phyloP scores from a whole-genome alignment of 2,113 vertebrate species.

The Calidris pygmaea region DNA sequence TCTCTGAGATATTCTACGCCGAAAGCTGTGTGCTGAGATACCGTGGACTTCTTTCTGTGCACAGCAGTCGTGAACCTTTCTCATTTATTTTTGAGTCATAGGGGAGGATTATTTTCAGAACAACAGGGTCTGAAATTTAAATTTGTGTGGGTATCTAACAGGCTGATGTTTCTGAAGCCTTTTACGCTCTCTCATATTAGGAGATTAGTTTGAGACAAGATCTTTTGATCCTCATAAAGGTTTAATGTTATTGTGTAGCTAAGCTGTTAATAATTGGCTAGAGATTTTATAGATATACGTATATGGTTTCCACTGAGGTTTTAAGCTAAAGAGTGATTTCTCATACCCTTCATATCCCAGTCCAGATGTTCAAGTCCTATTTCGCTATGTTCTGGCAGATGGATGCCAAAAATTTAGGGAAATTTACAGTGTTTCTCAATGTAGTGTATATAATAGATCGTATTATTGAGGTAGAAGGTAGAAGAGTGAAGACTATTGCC shows the following conservation, averaged over 20 bases:
- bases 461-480: background rate
- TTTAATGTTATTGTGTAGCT: constrained; percentile 35
- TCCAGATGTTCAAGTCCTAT: constrained; percentile 43
- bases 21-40: background rate
- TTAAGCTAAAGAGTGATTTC: constrained; percentile 25
- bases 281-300: background rate
- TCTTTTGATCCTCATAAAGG: constrained; percentile 20
- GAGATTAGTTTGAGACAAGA: constrained; percentile 32
- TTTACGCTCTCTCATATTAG: background rate
- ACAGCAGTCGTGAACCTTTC: background rate
- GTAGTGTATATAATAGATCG: background rate
- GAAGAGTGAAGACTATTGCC: background rate
- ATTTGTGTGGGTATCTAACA: constrained; percentile 32
- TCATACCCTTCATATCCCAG: background rate
- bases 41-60: background rate
- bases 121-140: constrained; percentile 43
- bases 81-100: constrained; percentile 43
- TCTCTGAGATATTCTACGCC: background rate
- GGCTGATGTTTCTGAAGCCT: background rate
- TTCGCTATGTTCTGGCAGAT: constrained; percentile 8
- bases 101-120: constrained; percentile 48
- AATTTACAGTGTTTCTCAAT: background rate
- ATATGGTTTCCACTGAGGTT: background rate
- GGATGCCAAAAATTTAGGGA: constrained; percentile 18
- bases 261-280: constrained; percentile 47